Percentiles rank a stretch among this genome's conserved stretches.
phyloP scores from a whole-genome alignment of 2,113 vertebrate species.

The Catharus minimus region DNA sequence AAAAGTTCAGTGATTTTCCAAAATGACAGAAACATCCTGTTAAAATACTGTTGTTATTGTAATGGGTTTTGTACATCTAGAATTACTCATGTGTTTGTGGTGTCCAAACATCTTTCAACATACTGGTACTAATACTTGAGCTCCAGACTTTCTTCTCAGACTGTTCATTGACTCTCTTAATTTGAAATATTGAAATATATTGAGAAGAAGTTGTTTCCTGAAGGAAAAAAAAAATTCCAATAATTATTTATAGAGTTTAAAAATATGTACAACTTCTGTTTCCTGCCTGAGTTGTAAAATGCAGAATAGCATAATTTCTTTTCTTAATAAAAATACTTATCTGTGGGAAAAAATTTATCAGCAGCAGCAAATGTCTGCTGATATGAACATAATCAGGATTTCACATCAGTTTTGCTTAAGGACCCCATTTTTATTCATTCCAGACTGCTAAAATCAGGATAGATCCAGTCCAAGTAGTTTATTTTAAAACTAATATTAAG shows the following conservation, averaged over 20 bases:
- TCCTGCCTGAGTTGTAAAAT: not conserved
- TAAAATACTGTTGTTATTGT: not conserved
- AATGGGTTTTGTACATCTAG: not conserved
- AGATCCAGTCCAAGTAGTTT: not conserved
- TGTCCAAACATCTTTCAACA: not conserved
- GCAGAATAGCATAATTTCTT: not conserved
- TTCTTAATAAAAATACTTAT: not conserved
- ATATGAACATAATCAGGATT: not conserved
- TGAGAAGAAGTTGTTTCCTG: not conserved
- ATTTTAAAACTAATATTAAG: not conserved
- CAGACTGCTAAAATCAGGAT: not conserved
- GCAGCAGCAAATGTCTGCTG: not conserved
- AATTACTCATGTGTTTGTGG: not conserved
- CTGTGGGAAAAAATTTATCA: not conserved
- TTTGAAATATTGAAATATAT: not conserved
- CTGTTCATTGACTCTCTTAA: not conserved
- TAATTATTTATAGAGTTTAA: not conserved
- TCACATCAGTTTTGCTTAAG: not conserved
- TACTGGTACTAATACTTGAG: not conserved
- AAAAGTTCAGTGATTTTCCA: not conserved
- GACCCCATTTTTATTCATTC: rapidly evolving
- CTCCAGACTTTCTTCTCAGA: not conserved
- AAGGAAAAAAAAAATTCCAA: not conserved
- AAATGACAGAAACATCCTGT: not conserved
- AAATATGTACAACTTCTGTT: not conserved